Base-by-base conservation (phyloP, 2,888 invertebrate genomes). In the Lithophane leautieri region DNA sequence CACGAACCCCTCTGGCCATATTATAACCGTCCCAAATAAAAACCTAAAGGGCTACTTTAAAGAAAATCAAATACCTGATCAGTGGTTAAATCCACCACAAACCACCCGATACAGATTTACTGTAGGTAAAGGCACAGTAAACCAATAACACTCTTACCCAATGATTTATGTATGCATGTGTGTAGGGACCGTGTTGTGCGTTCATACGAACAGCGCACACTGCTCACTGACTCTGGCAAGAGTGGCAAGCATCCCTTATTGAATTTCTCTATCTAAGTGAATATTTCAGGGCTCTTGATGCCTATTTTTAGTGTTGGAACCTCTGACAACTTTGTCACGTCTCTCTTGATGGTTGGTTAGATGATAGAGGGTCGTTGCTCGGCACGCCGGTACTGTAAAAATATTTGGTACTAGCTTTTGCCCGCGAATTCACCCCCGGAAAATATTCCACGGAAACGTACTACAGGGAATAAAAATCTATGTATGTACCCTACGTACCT, bases 231-330 rank as follows among this genome's bases (percentile, higher is more conserved):
- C 79, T 81, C 78, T 54, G 61, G 66, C 62, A 77, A 67, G 63
- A 65, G 74, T 81, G 61, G 63, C 62, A 77, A 67, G 63, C 67
- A 76, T 80, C 83, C 87, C 78, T 85, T 85, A 88, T 85, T 82
- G 80, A 83, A 86, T 86, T 78, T 85, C 81, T 87, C 81, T 78
- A 79, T 85, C 75, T 71, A 81, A 74, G 81, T 86, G 77, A 83
- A 82, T 82, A 82, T 80, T 86, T 74, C 70, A 81, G 75, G 62
- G 68, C 61, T 76, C 62, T 72, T 77, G 70, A 56, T 72, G 44
- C 66, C 66, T 86, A 79, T 84, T 79, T 84, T 75, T 79, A 77
- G 67, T 72, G 22, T 66, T 47, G 56, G 54, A 22, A 25, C 63
- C 52, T 79, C 63, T 52, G 72, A 56, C 34, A 52, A 70, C 74